Evolutionary conservation across 2,113 vertebrate species (phyloP).

Genomic region (Sakesphorus luctuosus): DNA sequence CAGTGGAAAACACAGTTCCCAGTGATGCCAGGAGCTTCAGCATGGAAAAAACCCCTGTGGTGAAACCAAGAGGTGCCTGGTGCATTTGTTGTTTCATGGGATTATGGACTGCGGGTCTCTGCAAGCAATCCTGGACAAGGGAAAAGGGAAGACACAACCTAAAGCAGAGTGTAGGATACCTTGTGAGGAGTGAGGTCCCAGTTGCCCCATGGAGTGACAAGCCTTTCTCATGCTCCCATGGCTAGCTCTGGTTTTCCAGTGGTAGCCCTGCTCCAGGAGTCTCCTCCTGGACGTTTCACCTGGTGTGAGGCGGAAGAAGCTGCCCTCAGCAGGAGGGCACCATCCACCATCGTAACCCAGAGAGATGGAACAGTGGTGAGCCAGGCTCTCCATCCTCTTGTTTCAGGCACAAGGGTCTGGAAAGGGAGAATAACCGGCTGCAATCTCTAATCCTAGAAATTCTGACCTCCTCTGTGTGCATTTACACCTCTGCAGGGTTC

Average conservation of each 20-base stretch:
- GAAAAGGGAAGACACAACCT: neutral
- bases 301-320: neutral
- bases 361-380: neutral
- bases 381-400: neutral
- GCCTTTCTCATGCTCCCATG: neutral
- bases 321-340: neutral
- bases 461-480: neutral
- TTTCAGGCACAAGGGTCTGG: neutral
- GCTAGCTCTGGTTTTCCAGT: neutral
- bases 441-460: neutral
- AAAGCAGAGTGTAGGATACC: neutral
- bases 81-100: neutral
- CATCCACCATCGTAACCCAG: neutral
- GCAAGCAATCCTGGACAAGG: neutral
- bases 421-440: neutral
- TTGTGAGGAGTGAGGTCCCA: neutral
- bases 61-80: neutral
- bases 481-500: neutral
- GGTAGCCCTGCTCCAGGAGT: neutral
- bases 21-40: neutral
- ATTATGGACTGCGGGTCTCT: fast-evolving
- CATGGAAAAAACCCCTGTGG: neutral
- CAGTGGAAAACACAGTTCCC: neutral
- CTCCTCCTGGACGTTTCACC: neutral
- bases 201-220: neutral